Conservation (phyloP, 2,797 vertebrate species). For the Anguilla anguilla region DNA sequence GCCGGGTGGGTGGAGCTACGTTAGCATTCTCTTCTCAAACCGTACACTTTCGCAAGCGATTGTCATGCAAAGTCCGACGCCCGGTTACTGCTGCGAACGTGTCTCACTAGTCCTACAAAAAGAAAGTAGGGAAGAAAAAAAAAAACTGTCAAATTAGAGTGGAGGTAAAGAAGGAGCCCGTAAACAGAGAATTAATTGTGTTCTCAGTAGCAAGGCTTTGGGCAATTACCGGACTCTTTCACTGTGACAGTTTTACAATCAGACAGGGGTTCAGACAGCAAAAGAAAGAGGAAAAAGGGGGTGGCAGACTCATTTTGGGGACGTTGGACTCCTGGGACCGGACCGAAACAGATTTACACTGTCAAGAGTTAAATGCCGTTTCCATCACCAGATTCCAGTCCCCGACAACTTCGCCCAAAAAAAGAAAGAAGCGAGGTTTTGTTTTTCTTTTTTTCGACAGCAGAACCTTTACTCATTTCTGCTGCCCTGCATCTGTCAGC, state of each 20-base stretch:
- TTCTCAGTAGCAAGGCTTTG: slow-evolving; percentile 18
- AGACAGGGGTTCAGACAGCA: background rate
- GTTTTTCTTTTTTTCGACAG: slow-evolving; percentile 27
- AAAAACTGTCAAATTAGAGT: slow-evolving; percentile 4
- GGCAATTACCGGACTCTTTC: slow-evolving; percentile 28
- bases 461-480: slow-evolving; percentile 44
- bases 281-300: background rate
- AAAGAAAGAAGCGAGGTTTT: slow-evolving; percentile 18
- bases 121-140: background rate
- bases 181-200: slow-evolving; percentile 23
- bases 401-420: slow-evolving; percentile 49
- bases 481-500: slow-evolving; percentile 62
- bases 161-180: background rate
- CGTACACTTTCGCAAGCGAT: background rate
- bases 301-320: slow-evolving; percentile 19
- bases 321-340: slow-evolving; percentile 27
- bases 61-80: background rate
- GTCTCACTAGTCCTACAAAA: background rate
- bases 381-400: slow-evolving; percentile 46
- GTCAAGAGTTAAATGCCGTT: slow-evolving; percentile 37
- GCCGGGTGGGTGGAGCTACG: background rate
- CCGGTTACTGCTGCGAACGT: background rate
- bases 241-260: slow-evolving; percentile 34
- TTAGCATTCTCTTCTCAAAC: background rate
- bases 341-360: slow-evolving; percentile 33